Evolutionary conservation across 2,113 vertebrate species (phyloP).

Genomic region (Xenopus laevis): DNA sequence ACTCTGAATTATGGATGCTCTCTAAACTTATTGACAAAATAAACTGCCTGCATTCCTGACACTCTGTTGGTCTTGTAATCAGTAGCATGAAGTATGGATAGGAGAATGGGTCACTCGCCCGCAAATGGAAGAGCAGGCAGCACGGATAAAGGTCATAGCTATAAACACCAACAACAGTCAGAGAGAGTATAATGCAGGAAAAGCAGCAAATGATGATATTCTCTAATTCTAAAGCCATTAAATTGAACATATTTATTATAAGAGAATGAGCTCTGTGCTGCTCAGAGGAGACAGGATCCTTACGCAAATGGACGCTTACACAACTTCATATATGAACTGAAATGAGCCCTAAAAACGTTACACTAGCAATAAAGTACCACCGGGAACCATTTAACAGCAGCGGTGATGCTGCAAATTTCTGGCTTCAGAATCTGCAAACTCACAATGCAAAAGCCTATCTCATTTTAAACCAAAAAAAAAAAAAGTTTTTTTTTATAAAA

Average conservation of each 20-base stretch:
- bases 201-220: not conserved
- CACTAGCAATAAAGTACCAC: constrained; percentile 25
- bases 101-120: not conserved
- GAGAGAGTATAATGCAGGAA: not conserved
- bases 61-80: too few relatives aligned
- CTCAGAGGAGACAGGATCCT: not conserved
- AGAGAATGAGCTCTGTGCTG: not conserved
- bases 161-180: not conserved
- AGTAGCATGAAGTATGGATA: too few relatives aligned
- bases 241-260: not conserved
- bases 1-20: not conserved
- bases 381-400: constrained; percentile 37
- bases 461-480: constrained; percentile 27
- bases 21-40: not conserved
- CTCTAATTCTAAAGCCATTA: not conserved
- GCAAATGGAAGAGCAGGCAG: not conserved
- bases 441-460: constrained; percentile 21
- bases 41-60: not conserved
- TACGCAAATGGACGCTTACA: not conserved
- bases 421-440: constrained; percentile 20
- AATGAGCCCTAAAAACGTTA: constrained; percentile 21
- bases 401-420: constrained; percentile 17
- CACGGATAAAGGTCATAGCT: not conserved
- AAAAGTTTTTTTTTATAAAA: constrained; percentile 43
- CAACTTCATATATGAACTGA: not conserved